Conservation (phyloP, 2,113 vertebrate species). For the Menidia beryllina region DNA sequence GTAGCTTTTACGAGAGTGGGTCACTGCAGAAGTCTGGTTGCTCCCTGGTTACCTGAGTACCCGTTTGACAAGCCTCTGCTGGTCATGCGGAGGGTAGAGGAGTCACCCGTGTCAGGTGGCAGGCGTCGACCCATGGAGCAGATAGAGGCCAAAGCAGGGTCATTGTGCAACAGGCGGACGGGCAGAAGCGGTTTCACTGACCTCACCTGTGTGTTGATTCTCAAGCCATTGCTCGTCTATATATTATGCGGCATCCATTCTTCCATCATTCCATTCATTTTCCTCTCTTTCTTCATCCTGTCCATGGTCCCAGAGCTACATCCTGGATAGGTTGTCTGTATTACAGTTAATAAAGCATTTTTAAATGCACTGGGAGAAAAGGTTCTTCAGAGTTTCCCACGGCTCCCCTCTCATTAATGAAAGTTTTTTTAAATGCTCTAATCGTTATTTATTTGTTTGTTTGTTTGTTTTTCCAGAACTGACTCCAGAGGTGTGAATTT, state of each 20-base stretch:
- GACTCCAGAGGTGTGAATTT: constrained; percentile 95
- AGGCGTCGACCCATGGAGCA: constrained; percentile 6
- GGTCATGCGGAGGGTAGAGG: too few relatives aligned
- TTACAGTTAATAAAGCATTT: too few relatives aligned
- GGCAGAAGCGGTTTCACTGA: background rate
- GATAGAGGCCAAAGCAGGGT: background rate
- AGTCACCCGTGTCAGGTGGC: background rate
- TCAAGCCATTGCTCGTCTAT: background rate
- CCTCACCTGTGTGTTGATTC: background rate
- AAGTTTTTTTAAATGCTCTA: background rate
- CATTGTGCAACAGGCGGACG: background rate
- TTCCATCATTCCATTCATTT: too few relatives aligned
- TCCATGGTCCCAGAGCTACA: too few relatives aligned
- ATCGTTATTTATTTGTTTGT: background rate
- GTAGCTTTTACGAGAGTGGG: background rate
- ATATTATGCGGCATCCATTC: too few relatives aligned
- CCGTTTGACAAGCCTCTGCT: background rate
- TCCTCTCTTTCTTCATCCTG: too few relatives aligned
- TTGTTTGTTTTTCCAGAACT: constrained; percentile 79
- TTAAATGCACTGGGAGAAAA: background rate
- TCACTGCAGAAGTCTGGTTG: background rate
- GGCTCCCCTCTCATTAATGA: background rate
- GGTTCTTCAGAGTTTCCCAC: background rate
- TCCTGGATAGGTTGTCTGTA: too few relatives aligned
- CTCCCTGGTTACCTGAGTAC: background rate